Conservation (phyloP, 2,797 vertebrate species). For the Macroramphosus scolopax region DNA sequence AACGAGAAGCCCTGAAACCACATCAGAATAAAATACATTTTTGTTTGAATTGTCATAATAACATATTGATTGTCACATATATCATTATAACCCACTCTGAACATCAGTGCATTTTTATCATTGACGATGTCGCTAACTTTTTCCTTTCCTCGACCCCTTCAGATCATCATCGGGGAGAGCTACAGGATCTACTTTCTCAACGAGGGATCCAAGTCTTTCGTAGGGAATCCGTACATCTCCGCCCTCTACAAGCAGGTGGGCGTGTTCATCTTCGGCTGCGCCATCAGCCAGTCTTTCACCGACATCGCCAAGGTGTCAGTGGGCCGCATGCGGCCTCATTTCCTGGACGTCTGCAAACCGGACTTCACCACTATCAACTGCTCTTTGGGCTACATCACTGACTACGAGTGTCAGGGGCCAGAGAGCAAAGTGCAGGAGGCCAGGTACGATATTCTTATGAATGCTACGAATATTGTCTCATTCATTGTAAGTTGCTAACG, state of each 20-base stretch:
- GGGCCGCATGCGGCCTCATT: slow-evolving; percentile 93
- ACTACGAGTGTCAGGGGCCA: slow-evolving; percentile 86
- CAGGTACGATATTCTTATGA: slow-evolving; percentile 74
- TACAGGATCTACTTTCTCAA: slow-evolving; percentile 94
- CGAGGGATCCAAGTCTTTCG: slow-evolving; percentile 87
- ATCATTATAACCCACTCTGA: slow-evolving; percentile 4
- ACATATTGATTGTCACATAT: slow-evolving; percentile 2
- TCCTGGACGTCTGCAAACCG: slow-evolving; percentile 88
- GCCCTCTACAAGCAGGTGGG: slow-evolving; percentile 96
- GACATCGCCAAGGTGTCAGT: slow-evolving; percentile 98
- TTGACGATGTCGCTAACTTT: neutral
- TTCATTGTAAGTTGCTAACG: neutral
- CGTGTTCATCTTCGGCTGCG: slow-evolving; percentile 93
- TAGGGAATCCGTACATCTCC: slow-evolving; percentile 91
- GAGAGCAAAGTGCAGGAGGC: slow-evolving; percentile 91
- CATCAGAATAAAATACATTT: slow-evolving; percentile 20
- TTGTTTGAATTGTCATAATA: slow-evolving; percentile 12
- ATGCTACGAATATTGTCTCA: neutral
- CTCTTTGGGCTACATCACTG: slow-evolving; percentile 88
- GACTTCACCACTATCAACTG: slow-evolving; percentile 90
- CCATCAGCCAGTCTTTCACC: slow-evolving; percentile 96
- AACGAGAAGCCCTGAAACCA: slow-evolving; percentile 18
- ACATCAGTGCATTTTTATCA: no score
- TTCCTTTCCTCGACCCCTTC: slow-evolving; percentile 9
- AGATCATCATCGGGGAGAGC: slow-evolving; percentile 95